Percentiles rank a stretch among this genome's conserved stretches.
phyloP scores from a whole-genome alignment of 1,140 invertebrate genomes.

The Nephotettix cincticeps region DNA sequence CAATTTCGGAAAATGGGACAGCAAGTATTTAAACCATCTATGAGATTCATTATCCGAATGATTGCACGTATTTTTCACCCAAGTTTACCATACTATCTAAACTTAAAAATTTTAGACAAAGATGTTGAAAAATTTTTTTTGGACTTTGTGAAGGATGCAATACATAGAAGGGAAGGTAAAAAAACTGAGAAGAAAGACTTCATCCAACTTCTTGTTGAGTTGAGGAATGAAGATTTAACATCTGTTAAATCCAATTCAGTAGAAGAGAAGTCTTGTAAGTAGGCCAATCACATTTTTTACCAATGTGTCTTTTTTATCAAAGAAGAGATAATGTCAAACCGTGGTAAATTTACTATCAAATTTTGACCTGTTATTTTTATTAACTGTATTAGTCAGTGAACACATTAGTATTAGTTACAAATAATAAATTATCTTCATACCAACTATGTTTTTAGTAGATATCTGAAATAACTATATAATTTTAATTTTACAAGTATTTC shows the following conservation, averaged over 20 bases:
- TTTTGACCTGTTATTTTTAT: no score
- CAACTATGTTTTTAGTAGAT: no score
- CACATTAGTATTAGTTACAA: no score
- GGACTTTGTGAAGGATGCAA: conserved; percentile 49
- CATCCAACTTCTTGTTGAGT: conserved; percentile 39
- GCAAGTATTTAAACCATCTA: conserved; percentile 43
- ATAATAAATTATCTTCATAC: no score
- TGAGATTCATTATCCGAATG: conserved; percentile 37
- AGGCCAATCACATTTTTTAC: not conserved
- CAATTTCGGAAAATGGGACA: conserved; percentile 52
- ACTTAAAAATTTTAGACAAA: conserved; percentile 28
- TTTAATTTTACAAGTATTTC: no score
- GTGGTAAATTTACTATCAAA: no score
- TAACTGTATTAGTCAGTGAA: no score
- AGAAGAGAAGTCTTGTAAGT: not conserved
- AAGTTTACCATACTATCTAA: conserved; percentile 27
- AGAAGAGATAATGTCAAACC: no score
- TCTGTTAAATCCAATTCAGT: not conserved
- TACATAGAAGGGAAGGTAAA: conserved; percentile 48
- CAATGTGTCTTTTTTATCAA: no score
- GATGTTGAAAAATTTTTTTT: conserved; percentile 49
- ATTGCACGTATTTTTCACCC: conserved; percentile 30
- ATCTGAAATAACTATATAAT: no score
- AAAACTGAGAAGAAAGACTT: conserved; percentile 50
- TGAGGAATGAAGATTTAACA: conserved; percentile 32